Percentiles rank a stretch among this genome's conserved stretches.
Conservation (phyloP, 1,140 invertebrate species). For the Atta cephalotes region DNA sequence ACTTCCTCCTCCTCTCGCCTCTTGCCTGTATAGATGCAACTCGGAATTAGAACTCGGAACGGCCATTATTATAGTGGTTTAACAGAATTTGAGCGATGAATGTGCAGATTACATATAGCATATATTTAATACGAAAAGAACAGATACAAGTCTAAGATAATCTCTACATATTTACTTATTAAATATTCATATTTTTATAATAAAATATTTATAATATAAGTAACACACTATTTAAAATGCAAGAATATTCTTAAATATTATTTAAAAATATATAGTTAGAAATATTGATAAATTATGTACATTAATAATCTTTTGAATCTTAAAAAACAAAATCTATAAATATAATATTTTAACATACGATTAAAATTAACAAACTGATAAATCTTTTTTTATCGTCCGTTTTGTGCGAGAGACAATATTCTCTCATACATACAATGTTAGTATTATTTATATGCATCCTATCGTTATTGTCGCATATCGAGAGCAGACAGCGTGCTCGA, state of each 20-base stretch:
- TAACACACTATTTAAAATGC: not conserved
- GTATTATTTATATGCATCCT: constrained; percentile 57
- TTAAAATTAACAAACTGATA: constrained; percentile 12
- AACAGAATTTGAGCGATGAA: constrained; percentile 14
- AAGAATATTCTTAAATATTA: not conserved
- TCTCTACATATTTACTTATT: too few species aligned
- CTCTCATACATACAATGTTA: constrained; percentile 27
- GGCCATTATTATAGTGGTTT: constrained; percentile 30
- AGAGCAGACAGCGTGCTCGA: constrained; percentile 47
- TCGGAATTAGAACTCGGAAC: constrained; percentile 43
- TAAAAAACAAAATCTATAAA: not conserved
- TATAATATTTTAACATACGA: not conserved
- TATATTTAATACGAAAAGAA: not conserved
- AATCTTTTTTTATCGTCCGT: constrained; percentile 14
- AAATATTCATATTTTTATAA: not conserved
- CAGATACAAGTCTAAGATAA: not conserved
- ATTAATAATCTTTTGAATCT: not conserved
- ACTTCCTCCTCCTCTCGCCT: constrained; percentile 52
- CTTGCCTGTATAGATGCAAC: constrained; percentile 14
- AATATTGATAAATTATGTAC: not conserved
- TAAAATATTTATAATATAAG: not conserved
- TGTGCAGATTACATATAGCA: not conserved
- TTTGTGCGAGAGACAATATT: constrained; percentile 34
- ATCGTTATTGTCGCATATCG: constrained; percentile 44
- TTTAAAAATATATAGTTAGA: not conserved